Percentiles rank a stretch among this genome's conserved stretches.
These are phyloP conservation scores for Helicorthomorpha holstii DNA, from an alignment of 1,140 invertebrate genomes.

Conservation along the genomic window DNA sequence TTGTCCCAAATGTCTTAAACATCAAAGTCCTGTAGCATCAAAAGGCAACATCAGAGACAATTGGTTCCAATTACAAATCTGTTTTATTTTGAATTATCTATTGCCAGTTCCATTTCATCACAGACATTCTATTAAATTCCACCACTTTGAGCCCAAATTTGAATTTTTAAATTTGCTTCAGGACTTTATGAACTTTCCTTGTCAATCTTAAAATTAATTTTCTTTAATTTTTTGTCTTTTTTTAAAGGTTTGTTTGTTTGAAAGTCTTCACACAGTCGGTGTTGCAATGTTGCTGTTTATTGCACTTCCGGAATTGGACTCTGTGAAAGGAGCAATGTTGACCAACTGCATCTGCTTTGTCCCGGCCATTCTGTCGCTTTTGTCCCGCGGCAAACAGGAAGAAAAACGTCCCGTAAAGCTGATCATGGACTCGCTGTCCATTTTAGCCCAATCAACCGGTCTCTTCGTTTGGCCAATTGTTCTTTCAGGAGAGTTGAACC, in stretches of 20 bases:
- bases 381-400: conserved; percentile 61
- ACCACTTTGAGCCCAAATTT: too few species aligned
- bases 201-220: too few species aligned
- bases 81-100: too few species aligned
- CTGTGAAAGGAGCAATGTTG: conserved; percentile 79
- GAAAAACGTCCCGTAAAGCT: conserved; percentile 53
- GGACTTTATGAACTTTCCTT: too few species aligned
- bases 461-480: conserved; percentile 73
- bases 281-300: conserved; percentile 65
- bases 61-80: too few species aligned
- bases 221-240: too few species aligned
- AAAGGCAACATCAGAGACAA: too few species aligned
- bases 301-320: conserved; percentile 75
- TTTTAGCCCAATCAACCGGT: conserved; percentile 68
- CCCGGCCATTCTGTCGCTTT: conserved; percentile 54
- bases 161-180: too few species aligned
- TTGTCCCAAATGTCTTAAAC: too few species aligned
- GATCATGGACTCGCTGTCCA: conserved; percentile 53
- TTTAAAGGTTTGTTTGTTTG: conserved; percentile 39
- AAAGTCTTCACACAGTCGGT: conserved; percentile 71
- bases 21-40: too few species aligned
- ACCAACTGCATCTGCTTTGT: conserved; percentile 84
- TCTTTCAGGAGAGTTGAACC: conserved; percentile 22
- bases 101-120: too few species aligned
- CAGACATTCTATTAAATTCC: too few species aligned